Evolutionary conservation across 2,888 invertebrate species (phyloP), one percentile per base, ranked within the genome.

Genomic region (Hipparchia semele): DNA sequence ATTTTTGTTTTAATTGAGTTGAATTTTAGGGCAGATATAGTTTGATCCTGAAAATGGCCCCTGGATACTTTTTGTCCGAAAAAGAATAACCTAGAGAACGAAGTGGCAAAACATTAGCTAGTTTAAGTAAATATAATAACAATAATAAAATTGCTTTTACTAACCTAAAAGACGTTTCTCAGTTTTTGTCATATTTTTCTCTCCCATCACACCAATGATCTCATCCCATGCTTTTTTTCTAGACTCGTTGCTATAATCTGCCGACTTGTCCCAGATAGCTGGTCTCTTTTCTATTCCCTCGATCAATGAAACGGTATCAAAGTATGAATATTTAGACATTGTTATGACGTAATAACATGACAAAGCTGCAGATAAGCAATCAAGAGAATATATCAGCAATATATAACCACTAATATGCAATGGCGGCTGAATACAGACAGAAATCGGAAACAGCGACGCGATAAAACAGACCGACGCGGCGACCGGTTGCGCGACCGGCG

Each of bases 221-320:
- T 77, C 75, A 68, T 75, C 71, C 77, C 77, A 77, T 10, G 68
- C 66, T 45, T 60, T 69, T 49, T 64, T 77, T 58, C 73, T 74
- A 23, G 74, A 58, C 10, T 74, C 70, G 23, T 71, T 73, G 58
- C 70, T 54, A 49, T 69, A 60, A 46, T 68, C 58, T 1, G 69
- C 67, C 0, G 58, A 53, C 59, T 68, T 74, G 46, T 76, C 69
- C 76, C 76, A 76, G 46, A 76, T 73, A 3, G 74, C 65, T 6
- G 67, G 71, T 23, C 76, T 68, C 23, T 72, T 76, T 53, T 73
- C n/a, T n/a, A 76, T 73, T 73, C 73, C 76, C 58, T 49, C 58
- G 46, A 76, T 76, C 54, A 76, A 74, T 59, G 68, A 54, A 58
- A 66, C 62, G 3, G 72, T 71, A 53, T 76, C 73, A n/a, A 72